Base-by-base conservation (phyloP, 1,140 invertebrate species). In the Rhopalosiphum maidis region DNA sequence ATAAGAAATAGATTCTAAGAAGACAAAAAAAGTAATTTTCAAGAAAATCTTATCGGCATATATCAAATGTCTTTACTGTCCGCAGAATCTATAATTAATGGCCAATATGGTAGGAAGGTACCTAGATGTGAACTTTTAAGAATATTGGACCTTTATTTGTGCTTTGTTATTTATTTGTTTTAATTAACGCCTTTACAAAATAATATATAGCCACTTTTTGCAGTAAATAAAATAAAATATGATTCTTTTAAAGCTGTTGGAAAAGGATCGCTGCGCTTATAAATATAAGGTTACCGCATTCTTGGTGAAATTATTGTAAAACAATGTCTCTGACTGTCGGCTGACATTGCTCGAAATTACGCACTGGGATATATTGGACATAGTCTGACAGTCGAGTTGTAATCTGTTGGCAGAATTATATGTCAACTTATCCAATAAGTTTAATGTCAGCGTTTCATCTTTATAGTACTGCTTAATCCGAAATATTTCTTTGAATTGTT, bases 21-120 rank as follows among this genome's bases (percentile, higher is more conserved):
- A n/a, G 11, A n/a, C 23, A 46, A 37, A 89, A 54, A 89, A 91
- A 35, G 68, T 48, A 91, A 82, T 83, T 91, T 91, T 77, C 68
- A 23, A 51, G 60, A 46, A 46, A 54, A 91, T 46, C 55, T 43
- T 48, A 82, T 91, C 55, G 68, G 68, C 41, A 46, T 91, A 46
- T 83, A 91, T 91, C 90, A 91, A 83, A 91, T 25, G n/a, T 82
- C 43, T 91, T 48, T n/a, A 82, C 43, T 48, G 89, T 77, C 37
- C 48, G 23, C n/a, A 46, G 43, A 41, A 77, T 82, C 11, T 48
- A 46, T 46, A 91, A 82, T 82, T 48, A 48, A 91, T 30, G 68
- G 35, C 68, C 68, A 43, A 48, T 88, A 88, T 18, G 21, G 30
- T 35, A 8, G 7, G 23, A 86, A 35, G 21, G 21, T 60, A 48